Evolutionary conservation across 2,888 invertebrate genomes (phyloP).

Genomic region (Schizotus pectinicornis): DNA sequence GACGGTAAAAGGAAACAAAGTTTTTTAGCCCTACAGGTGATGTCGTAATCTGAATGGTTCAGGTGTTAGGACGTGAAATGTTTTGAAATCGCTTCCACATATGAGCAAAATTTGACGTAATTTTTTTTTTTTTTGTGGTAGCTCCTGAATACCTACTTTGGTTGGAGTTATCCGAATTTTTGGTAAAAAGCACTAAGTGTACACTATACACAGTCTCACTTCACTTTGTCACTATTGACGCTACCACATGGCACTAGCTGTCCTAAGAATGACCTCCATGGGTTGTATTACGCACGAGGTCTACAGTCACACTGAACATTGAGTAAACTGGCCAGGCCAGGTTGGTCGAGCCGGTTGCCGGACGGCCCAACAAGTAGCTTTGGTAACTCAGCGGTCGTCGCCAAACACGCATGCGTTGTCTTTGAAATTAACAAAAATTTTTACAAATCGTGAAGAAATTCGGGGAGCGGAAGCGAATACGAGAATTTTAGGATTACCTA

Average conservation of each 20-base stretch:
- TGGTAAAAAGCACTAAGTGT: conserved; percentile 31
- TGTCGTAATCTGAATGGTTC: too few species aligned
- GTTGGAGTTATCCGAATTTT: conserved; percentile 31
- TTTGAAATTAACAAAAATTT: conserved; percentile 32
- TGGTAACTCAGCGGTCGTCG: conserved; percentile 49
- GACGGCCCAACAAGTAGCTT: conserved; percentile 55
- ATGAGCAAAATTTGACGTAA: too few species aligned
- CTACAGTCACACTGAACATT: conserved; percentile 53
- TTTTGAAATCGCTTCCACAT: too few species aligned
- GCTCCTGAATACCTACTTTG: conserved; percentile 23
- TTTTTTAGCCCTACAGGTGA: too few species aligned
- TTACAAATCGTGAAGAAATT: neutral
- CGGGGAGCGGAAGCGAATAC: conserved; percentile 7
- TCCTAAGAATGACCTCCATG: conserved; percentile 47
- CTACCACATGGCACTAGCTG: conserved; percentile 45
- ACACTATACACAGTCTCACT: conserved; percentile 25
- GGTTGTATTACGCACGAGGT: conserved; percentile 44
- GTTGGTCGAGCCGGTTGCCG: conserved; percentile 49
- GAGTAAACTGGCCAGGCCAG: conserved; percentile 43
- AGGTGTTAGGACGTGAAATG: too few species aligned
- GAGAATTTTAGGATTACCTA: conserved; percentile 6
- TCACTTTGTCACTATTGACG: conserved; percentile 40
- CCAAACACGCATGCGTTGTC: conserved; percentile 52
- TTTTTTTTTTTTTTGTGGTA: too few species aligned
- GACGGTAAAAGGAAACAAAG: too few species aligned